Base-by-base conservation (phyloP, 2,797 vertebrate genomes). In the Micrastur ruficollis region DNA sequence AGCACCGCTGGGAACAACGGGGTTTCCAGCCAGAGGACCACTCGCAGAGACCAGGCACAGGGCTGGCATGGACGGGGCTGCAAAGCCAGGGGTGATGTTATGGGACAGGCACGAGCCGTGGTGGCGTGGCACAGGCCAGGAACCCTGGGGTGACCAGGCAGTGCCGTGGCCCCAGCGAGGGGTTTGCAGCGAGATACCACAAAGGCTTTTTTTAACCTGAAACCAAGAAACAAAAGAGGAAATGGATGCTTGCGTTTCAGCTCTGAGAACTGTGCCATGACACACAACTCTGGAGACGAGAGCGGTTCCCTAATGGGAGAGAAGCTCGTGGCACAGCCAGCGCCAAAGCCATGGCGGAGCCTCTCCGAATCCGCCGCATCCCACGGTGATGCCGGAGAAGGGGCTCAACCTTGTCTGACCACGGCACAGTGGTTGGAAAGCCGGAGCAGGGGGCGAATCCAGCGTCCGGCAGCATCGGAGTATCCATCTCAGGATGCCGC, bases 181-280 rank as follows among this genome's bases (percentile, higher is more conserved):
- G 26, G 5, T 16, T 66, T 58, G 63, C 50, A 80, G 62, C 20
- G 26, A 47, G 47, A 23, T 22, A 40, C 31, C 44, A n/a, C 2
- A 0, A 19, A n/a, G 25, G 17, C 3, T 9, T 58, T 93, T 89
- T 76, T 71, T 7, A 20, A 20, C 1, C 12, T 5, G 46, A 90
- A 94, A 94, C 58, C 75, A 73, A 94, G 90, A 95, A 96, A 15
- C 8, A 72, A 25, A 96, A 95, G 93, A 91, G 95, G 96, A 97
- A 95, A 66, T 9, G 67, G 67, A 15, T 3, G 1, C 22, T 74
- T 61, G 68, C 0, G 27, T 70, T 2, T 11, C 38, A 11, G 56
- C 70, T 42, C 49, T 3, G 74, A 12, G 78, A 79, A 67, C 71
- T 6, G 67, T 53, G 85, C 93, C 87, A 0, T 82, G 95, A 93